Evolutionary conservation across 2,113 vertebrate genomes (phyloP).

Genomic region (Osmerus mordax): DNA sequence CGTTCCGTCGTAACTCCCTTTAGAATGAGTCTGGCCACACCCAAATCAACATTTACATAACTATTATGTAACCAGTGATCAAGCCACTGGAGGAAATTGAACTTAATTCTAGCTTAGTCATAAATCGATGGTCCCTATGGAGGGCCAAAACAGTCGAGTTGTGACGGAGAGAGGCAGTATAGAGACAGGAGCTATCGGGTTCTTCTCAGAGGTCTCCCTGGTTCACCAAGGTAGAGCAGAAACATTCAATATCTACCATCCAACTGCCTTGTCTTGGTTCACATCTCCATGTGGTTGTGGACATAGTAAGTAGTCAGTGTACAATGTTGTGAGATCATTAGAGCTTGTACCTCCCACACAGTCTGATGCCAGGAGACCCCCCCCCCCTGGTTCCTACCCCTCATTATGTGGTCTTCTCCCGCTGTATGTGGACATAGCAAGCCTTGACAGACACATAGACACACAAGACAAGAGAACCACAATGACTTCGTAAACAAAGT

Average conservation of each 20-base stretch:
- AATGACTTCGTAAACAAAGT: too few species aligned
- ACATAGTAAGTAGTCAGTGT: background rate
- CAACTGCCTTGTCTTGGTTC: too few species aligned
- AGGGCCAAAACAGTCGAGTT: too few species aligned
- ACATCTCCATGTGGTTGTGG: too few species aligned
- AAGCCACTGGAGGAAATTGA: too few species aligned
- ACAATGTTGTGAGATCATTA: background rate
- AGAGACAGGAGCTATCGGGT: too few species aligned
- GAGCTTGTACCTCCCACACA: background rate
- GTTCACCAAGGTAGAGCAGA: too few species aligned
- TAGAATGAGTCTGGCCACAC: background rate
- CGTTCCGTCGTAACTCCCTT: background rate
- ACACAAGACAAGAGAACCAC: constrained; percentile 9
- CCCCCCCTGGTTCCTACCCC: constrained; percentile 49
- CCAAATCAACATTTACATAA: background rate
- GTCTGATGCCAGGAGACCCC: background rate
- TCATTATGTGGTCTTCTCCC: constrained; percentile 77
- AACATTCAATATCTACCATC: too few species aligned
- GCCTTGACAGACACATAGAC: constrained; percentile 72
- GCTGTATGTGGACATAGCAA: constrained; percentile 94
- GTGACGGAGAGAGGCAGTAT: too few species aligned
- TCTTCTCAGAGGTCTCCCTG: too few species aligned
- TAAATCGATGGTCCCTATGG: too few species aligned
- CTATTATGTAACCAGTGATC: background rate
- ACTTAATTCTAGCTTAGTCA: too few species aligned